phyloP scores from a whole-genome alignment of 1,140 invertebrate genomes.

The Rhizoglyphus robini region DNA sequence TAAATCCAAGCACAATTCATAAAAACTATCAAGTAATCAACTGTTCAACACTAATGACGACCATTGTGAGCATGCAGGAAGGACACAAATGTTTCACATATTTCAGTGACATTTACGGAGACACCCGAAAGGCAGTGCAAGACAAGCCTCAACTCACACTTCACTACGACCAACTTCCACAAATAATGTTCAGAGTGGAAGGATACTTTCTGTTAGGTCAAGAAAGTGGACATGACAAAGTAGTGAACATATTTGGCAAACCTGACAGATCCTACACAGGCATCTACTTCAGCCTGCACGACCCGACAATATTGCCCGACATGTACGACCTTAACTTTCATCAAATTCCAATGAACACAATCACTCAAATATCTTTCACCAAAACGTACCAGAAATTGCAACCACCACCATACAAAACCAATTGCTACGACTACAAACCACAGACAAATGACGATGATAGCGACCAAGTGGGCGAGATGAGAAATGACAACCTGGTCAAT shows the following conservation, averaged over 20 bases:
- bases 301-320: neutral
- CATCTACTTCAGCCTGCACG: neutral
- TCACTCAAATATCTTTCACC: neutral
- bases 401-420: neutral
- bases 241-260: too few species aligned
- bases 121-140: neutral
- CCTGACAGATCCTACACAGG: too few species aligned
- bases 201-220: neutral
- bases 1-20: neutral
- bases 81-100: slow-evolving; percentile 7
- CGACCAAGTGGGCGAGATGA: neutral
- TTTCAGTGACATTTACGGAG: neutral
- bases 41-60: neutral
- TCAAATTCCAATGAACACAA: neutral
- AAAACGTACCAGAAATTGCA: neutral
- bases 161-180: neutral
- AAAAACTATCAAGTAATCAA: neutral
- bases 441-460: neutral
- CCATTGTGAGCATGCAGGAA: neutral
- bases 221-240: too few species aligned
- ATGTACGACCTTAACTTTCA: neutral
- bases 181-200: neutral
- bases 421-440: slow-evolving; percentile 3
- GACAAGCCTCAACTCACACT: neutral
- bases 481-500: neutral